Evolutionary conservation across 1,140 invertebrate genomes (phyloP).

Genomic region (Solenopsis invicta): DNA sequence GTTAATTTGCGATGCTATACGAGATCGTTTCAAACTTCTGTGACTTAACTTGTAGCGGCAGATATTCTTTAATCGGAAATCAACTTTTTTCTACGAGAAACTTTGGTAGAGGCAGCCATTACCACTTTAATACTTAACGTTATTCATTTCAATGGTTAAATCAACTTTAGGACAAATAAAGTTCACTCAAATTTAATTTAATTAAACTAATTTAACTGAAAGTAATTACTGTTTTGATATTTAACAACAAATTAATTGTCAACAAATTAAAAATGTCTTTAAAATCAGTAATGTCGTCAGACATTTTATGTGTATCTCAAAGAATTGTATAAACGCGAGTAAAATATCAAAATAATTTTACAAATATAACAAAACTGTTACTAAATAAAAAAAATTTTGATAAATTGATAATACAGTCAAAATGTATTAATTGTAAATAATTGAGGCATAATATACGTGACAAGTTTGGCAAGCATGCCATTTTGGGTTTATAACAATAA

Average conservation of each 20-base stretch:
- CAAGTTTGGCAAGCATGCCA: not conserved
- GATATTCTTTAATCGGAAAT: not conserved
- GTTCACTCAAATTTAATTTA: not conserved
- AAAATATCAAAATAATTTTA: constrained; percentile 32
- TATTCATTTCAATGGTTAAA: constrained; percentile 1
- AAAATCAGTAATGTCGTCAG: not conserved
- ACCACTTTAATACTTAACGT: not conserved
- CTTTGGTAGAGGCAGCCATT: not conserved
- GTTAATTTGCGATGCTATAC: constrained; percentile 2
- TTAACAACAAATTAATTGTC: constrained; percentile 1
- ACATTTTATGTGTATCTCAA: not conserved
- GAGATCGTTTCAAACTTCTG: not conserved
- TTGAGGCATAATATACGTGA: constrained; percentile 15
- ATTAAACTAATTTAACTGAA: not conserved
- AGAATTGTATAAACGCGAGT: not conserved
- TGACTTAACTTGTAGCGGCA: not conserved
- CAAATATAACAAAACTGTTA: constrained; percentile 5
- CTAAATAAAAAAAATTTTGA: constrained; percentile 19
- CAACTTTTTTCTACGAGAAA: not conserved
- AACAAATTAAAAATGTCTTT: too few species aligned
- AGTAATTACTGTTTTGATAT: not conserved
- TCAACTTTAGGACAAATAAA: constrained; percentile 9
- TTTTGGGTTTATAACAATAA: constrained; percentile 24
- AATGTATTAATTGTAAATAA: constrained; percentile 30
- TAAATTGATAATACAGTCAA: not conserved